Conservation (phyloP, 2,797 vertebrate species). For the Tenualosa thibaudeaui region DNA sequence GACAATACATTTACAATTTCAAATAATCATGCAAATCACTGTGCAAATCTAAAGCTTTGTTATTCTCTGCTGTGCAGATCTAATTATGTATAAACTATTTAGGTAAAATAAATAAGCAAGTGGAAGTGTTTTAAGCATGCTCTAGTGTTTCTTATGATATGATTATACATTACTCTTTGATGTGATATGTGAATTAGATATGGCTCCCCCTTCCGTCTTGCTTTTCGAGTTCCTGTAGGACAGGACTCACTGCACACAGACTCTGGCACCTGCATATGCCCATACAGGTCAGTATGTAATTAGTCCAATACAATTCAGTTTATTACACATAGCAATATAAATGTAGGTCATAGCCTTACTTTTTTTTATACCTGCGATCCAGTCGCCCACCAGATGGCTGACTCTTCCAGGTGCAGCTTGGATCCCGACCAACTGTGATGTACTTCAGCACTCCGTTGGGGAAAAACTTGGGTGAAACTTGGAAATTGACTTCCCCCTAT, state of each 20-base stretch:
- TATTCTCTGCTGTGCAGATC: no score
- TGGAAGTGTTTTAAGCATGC: no score
- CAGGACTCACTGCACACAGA: slow-evolving; percentile 56
- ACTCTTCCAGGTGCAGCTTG: slow-evolving; percentile 66
- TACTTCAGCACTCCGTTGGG: slow-evolving; percentile 55
- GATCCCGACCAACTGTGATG: slow-evolving; percentile 64
- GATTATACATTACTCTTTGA: slow-evolving; percentile 14
- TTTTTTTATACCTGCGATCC: not conserved
- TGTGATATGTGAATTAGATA: not conserved
- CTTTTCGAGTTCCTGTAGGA: slow-evolving; percentile 56
- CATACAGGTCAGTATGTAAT: not conserved
- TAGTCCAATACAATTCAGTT: not conserved
- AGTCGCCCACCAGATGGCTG: slow-evolving; percentile 68
- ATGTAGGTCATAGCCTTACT: not conserved
- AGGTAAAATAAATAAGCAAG: no score
- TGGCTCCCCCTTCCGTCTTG: slow-evolving; percentile 54
- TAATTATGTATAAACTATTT: no score
- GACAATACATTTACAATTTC: slow-evolving; percentile 41
- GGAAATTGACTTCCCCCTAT: no score
- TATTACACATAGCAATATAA: not conserved
- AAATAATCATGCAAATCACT: no score
- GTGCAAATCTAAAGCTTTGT: no score
- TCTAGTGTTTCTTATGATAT: no score
- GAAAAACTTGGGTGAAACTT: no score
- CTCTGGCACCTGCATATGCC: slow-evolving; percentile 57